Percentiles rank a stretch among this genome's conserved stretches.
Evolutionary conservation across 2,797 vertebrate genomes (phyloP).

Genomic region (Intellagama lesueurii): DNA sequence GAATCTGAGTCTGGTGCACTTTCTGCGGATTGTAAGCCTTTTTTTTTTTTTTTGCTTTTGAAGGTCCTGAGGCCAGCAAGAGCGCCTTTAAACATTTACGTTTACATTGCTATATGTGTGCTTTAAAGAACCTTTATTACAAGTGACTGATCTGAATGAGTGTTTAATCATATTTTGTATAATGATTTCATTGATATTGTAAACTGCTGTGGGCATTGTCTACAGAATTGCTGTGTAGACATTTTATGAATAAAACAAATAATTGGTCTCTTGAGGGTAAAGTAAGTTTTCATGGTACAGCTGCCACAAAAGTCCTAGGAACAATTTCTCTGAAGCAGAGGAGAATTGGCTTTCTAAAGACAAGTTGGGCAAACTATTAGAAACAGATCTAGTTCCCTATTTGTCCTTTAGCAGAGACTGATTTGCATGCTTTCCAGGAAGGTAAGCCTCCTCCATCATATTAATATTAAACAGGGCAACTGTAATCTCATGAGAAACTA

Average conservation of each 20-base stretch:
- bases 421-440: neutral
- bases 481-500: constrained; percentile 2
- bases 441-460: neutral
- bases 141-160: neutral
- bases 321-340: neutral
- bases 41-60: neutral
- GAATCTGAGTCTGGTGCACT: neutral
- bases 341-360: neutral
- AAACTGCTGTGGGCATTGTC: neutral
- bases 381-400: neutral
- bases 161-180: neutral
- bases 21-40: neutral
- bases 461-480: constrained; percentile 16
- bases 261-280: neutral
- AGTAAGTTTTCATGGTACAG: neutral
- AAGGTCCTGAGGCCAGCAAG: neutral
- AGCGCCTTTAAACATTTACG: neutral
- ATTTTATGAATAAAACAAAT: constrained; percentile 15
- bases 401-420: neutral
- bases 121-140: neutral
- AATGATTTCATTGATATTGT: neutral
- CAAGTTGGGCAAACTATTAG: neutral
- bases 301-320: neutral
- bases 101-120: neutral
- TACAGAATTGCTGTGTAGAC: neutral